Evolutionary conservation across 1,140 invertebrate species (phyloP), one percentile per base, ranked within the genome.

Genomic region (Aphaenogaster floridana): DNA sequence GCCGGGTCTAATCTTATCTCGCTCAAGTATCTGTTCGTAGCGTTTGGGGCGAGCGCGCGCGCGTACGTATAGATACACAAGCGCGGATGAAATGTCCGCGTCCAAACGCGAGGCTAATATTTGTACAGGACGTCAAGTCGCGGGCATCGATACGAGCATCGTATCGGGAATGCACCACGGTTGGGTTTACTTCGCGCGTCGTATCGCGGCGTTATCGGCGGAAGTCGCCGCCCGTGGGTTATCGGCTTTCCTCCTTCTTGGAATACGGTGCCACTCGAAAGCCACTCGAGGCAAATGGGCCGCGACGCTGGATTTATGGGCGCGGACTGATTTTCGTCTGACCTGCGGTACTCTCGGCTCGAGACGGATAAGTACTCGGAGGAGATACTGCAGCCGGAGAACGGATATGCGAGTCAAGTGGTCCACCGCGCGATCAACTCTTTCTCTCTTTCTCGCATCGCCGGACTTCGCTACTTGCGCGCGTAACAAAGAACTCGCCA

Each of bases 181-280:
- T 28, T 28, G 21, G 81, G 34, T 5, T 80, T 52, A 69, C 9
- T 39, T 34, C 21, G 39, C 6, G n/a, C 15, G 50, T 42, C 59
- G 57, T 72, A 42, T 87, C 74, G 45, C 45, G 59, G 36, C 68
- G 74, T 52, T 90, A 90, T 90, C 89, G 42, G 48, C 80, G 86
- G 74, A 90, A 88, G 61, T 85, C 21, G 79, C 52, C 54, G 54
- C 15, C 13, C 13, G 28, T 42, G 86, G 86, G 86, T 86, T 80
- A 86, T 69, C 76, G 21, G 50, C 39, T 81, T 81, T 59, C 17
- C 64, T 17, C 7, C 34, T 69, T 66, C 78, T 81, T n/a, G 52
- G 48, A 86, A 86, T 36, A 13, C 42, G 39, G 17, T 48, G 9
- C n/a, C 50, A 42, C 48, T 80, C 77, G 76, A 50, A 50, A 69